These are phyloP conservation scores for Hypotaenidia okinawae DNA, from an alignment of 2,797 vertebrate genomes.

Conservation along the genomic window DNA sequence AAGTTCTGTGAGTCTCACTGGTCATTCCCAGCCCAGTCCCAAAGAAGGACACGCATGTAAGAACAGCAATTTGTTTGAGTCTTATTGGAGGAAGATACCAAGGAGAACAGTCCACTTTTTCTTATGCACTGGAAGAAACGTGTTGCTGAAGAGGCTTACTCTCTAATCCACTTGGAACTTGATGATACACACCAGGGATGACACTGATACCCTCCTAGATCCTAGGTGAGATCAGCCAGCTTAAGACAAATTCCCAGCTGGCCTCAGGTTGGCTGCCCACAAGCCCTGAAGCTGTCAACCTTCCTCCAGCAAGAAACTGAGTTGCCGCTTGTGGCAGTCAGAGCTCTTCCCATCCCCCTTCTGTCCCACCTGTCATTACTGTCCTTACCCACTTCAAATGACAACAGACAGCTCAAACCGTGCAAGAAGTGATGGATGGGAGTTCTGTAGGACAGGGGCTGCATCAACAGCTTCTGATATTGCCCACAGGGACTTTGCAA, in stretches of 20 bases:
- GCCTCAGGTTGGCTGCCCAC: not conserved
- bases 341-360: not conserved
- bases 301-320: not conserved
- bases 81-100: not conserved
- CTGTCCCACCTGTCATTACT: not conserved
- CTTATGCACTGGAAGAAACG: not conserved
- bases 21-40: fast-evolving
- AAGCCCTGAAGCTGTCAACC: not conserved
- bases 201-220: not conserved
- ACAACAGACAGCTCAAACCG: not conserved
- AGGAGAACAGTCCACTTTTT: not conserved
- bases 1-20: not conserved
- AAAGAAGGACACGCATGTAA: not conserved
- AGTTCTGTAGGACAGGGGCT: not conserved
- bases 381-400: not conserved
- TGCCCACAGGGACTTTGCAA: not conserved
- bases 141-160: not conserved
- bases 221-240: not conserved
- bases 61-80: not conserved
- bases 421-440: fast-evolving
- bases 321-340: not conserved
- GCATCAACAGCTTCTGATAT: not conserved
- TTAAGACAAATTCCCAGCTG: not conserved
- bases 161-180: not conserved
- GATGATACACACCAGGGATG: not conserved